Percentiles rank a stretch among this genome's conserved stretches.
Conservation (phyloP, 2,113 vertebrate species). For the Triplophysa siluroides region DNA sequence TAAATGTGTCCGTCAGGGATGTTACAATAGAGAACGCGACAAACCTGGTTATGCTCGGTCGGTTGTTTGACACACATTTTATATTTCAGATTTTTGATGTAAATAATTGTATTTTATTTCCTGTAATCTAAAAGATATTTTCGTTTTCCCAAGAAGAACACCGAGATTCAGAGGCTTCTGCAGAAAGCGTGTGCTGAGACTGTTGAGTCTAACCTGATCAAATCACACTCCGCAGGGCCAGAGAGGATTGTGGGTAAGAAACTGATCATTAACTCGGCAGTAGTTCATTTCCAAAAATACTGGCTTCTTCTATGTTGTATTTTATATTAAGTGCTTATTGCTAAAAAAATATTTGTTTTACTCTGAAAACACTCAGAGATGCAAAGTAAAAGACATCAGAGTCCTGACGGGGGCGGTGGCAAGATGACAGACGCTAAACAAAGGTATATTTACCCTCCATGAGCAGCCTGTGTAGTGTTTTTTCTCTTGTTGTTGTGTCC, state of each 20-base stretch:
- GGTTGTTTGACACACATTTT: too few species aligned
- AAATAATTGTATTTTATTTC: too few species aligned
- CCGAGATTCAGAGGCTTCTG: conserved; percentile 83
- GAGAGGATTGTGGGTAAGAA: conserved; percentile 70
- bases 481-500: neutral
- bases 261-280: conserved; percentile 54
- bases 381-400: conserved; percentile 68
- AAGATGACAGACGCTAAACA: conserved; percentile 75
- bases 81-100: too few species aligned
- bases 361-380: neutral
- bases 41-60: too few species aligned
- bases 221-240: conserved; percentile 66
- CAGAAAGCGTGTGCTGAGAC: conserved; percentile 75
- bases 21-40: too few species aligned
- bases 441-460: conserved; percentile 54
- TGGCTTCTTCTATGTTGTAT: neutral
- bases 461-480: neutral
- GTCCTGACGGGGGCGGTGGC: conserved; percentile 71
- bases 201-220: conserved; percentile 66
- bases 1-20: too few species aligned
- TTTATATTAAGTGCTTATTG: neutral
- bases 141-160: conserved; percentile 74
- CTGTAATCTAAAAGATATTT: neutral
- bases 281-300: conserved; percentile 65
- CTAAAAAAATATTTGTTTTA: neutral